Evolutionary conservation across 1,140 invertebrate genomes (phyloP).

Genomic region (Cydia fagiglandana): DNA sequence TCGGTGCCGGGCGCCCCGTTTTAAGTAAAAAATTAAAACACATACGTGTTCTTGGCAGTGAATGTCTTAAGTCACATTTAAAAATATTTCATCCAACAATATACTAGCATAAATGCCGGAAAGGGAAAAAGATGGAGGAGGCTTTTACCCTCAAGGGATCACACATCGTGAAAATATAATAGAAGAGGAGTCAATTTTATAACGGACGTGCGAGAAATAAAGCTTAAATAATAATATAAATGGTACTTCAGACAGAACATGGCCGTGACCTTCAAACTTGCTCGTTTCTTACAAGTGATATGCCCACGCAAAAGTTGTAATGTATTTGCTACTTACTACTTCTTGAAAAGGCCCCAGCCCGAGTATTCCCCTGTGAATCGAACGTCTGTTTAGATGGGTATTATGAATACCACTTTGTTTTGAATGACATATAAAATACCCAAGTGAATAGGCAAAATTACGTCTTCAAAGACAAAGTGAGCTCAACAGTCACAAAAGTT

Average conservation of each 20-base stretch:
- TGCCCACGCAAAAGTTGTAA: background rate
- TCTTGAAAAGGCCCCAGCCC: background rate
- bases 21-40: no score
- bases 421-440: constrained; percentile 10
- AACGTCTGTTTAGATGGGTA: background rate
- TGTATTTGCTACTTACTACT: background rate
- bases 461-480: constrained; percentile 12
- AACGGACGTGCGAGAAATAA: no score
- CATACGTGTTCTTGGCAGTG: no score
- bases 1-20: no score
- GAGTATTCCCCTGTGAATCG: background rate
- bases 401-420: background rate
- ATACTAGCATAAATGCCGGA: no score
- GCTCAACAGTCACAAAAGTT: constrained; percentile 22
- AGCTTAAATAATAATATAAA: no score
- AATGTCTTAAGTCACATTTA: no score
- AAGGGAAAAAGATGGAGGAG: no score
- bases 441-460: constrained; percentile 12
- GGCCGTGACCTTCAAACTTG: background rate
- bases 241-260: background rate
- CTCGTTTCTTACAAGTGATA: background rate
- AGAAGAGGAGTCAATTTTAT: no score
- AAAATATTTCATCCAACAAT: no score
- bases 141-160: no score
- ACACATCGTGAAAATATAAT: no score